phyloP scores from a whole-genome alignment of 2,113 vertebrate genomes.

The Grammomys dolichurus region DNA sequence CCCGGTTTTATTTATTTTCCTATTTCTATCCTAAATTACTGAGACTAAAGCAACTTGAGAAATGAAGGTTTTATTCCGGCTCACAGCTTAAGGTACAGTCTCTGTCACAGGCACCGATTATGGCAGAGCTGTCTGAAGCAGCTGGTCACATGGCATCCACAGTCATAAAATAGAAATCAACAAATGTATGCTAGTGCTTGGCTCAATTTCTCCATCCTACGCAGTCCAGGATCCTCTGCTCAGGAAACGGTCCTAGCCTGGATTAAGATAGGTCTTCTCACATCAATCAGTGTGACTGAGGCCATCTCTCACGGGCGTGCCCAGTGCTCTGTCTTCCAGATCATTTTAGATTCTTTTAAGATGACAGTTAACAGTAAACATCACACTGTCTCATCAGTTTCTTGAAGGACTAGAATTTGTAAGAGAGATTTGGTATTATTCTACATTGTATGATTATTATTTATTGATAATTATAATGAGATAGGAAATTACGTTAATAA shows the following conservation, averaged over 20 bases:
- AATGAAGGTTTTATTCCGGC: neutral
- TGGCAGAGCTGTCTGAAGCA: neutral
- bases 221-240: neutral
- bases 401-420: conserved; percentile 17
- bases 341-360: neutral
- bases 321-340: neutral
- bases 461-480: conserved; percentile 7
- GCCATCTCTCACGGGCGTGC: neutral
- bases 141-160: neutral
- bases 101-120: neutral
- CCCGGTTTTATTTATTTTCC: neutral
- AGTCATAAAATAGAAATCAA: neutral
- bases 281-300: neutral
- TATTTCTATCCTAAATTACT: neutral
- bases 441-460: neutral
- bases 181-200: neutral
- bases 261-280: neutral
- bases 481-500: neutral
- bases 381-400: neutral
- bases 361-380: neutral
- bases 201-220: neutral
- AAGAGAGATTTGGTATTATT: neutral
- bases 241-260: neutral
- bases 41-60: neutral
- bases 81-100: neutral